phyloP scores from a whole-genome alignment of 1,140 invertebrate genomes.

The Conopomorpha cramerella region DNA sequence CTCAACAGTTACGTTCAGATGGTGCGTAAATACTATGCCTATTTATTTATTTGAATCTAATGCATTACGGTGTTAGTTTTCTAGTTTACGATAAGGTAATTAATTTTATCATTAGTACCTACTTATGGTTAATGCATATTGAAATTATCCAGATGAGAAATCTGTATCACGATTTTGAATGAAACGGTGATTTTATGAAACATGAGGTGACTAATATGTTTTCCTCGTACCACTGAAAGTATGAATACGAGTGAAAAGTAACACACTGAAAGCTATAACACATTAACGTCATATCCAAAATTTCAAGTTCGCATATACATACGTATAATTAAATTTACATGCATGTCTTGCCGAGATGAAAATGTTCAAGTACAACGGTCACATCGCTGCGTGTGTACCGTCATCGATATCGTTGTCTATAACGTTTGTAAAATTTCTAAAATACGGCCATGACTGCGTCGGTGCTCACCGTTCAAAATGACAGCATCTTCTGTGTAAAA shows the following conservation, averaged over 20 bases:
- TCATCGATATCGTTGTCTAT: too few relatives aligned
- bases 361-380: neutral
- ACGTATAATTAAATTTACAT: neutral
- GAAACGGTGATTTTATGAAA: too few relatives aligned
- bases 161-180: neutral
- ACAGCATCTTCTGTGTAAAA: constrained; percentile 45
- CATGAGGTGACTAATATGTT: too few relatives aligned
- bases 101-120: constrained; percentile 11
- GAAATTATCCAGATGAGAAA: neutral
- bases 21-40: too few relatives aligned
- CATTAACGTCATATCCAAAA: neutral
- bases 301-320: neutral
- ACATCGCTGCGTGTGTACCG: too few relatives aligned
- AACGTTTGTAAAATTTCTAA: too few relatives aligned
- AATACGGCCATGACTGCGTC: too few relatives aligned
- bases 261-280: neutral
- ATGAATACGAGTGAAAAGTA: neutral
- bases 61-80: too few relatives aligned
- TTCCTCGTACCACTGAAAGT: too few relatives aligned
- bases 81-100: neutral
- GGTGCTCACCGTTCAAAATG: constrained; percentile 39
- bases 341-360: neutral
- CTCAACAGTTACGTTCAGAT: constrained; percentile 26
- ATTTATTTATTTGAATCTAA: too few relatives aligned
- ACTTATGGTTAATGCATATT: neutral